Evolutionary conservation across 2,113 vertebrate species (phyloP), one percentile per base, ranked within the genome.

Genomic region (Stigmatopora nigra): DNA sequence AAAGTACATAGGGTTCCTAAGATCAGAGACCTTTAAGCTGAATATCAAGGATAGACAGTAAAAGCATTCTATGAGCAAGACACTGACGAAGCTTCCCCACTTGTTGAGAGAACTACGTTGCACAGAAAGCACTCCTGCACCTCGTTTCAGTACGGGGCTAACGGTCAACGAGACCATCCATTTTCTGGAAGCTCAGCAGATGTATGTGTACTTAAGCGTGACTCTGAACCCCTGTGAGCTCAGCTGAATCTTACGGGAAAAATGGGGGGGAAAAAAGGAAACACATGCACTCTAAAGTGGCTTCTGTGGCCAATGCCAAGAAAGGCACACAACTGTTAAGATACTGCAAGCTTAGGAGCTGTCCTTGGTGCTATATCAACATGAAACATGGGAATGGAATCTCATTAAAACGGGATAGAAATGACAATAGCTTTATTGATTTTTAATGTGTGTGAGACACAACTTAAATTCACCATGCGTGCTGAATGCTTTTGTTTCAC

Each of bases 281-380:
- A 56, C 8, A n/a, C 53, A 55, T 11, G 5, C 53, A 51, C 53
- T 31, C 20, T 22, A 56, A 56, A 56, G 53, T 56, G 53, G 13
- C 53, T 25, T 15, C 17, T 8, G 49, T 51, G 49, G 4, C 9
- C 38, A 17, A 25, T 56, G 53, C 53, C 53, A 56, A 15, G 55
- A 35, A 57, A 35, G 7, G 2, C 8, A 25, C 55, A 35, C 17
- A 13, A 12, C 25, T 36, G 56, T 16, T 19, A 20, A 31, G 68
- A 20, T 52, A 44, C 61, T 53, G 70, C 69, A 63, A 49, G 52
- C 64, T 45, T 12, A 1, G 63, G 60, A 38, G 78, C 83, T 88
- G 69, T 88, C 86, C 84, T 3, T 49, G 86, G 83, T 88, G 69
- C 86, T 88, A 86, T 84, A 86, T n/a, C 20, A 3, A 47, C 61